Evolutionary conservation across 2,888 invertebrate genomes (phyloP).

Genomic region (Trissoscelio sp.): DNA sequence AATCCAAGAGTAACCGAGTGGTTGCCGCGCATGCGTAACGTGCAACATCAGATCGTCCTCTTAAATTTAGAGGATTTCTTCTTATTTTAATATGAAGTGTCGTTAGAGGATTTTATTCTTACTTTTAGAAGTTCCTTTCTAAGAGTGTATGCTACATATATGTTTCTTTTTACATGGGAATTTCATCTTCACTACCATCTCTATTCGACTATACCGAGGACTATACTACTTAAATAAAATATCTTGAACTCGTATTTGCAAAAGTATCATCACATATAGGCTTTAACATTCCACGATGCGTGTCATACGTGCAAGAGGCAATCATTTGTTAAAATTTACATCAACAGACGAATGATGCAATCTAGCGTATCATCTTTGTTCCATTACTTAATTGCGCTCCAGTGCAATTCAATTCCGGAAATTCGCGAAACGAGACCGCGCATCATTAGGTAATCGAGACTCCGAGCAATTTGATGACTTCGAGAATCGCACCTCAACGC

Average conservation of each 20-base stretch:
- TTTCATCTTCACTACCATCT: neutral
- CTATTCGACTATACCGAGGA: no score
- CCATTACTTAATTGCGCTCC: conserved; percentile 62
- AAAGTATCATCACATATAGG: conserved; percentile 39
- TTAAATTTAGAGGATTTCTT: no score
- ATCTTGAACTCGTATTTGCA: conserved; percentile 29
- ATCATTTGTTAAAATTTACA: conserved; percentile 48
- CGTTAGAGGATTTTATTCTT: no score
- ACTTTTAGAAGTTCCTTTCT: no score
- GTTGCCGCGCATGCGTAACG: no score
- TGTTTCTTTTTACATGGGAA: no score
- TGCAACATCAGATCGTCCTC: no score
- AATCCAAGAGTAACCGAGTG: no score
- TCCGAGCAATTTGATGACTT: conserved; percentile 40
- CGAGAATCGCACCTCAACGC: conserved; percentile 20
- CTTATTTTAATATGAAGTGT: no score
- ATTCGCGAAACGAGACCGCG: conserved; percentile 48
- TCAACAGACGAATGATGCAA: conserved; percentile 51
- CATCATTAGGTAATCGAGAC: conserved; percentile 55
- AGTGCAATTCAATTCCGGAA: conserved; percentile 60
- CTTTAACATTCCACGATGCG: conserved; percentile 43
- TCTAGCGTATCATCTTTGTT: conserved; percentile 16
- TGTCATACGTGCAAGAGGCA: conserved; percentile 39
- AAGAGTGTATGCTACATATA: no score
- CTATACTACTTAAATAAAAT: no score